Evolutionary conservation across 2,888 invertebrate genomes (phyloP).

Genomic region (Acrocyrtus sp.): DNA sequence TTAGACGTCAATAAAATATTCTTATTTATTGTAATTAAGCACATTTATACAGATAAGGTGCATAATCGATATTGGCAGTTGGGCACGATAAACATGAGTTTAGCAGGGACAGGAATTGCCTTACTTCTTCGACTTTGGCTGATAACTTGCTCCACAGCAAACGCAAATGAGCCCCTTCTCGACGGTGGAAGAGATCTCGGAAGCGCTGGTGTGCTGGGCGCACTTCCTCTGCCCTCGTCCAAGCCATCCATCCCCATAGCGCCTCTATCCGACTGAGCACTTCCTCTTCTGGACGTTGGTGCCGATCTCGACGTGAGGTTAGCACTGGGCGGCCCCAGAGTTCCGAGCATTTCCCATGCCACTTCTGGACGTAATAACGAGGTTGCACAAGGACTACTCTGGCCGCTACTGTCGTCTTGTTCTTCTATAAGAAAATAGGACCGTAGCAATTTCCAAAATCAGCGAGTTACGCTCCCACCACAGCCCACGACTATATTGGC

Average conservation of each 20-base stretch:
- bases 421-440: conserved; percentile 61
- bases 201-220: conserved; percentile 61
- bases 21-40: too few relatives aligned
- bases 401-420: conserved; percentile 63
- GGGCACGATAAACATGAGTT: too few relatives aligned
- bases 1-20: not conserved
- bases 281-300: conserved; percentile 62
- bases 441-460: conserved; percentile 54
- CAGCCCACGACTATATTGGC: not conserved
- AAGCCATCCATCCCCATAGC: conserved; percentile 60
- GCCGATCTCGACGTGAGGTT: conserved; percentile 62
- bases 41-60: too few relatives aligned
- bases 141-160: conserved; percentile 63
- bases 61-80: too few relatives aligned
- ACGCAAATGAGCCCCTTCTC: conserved; percentile 62
- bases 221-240: conserved; percentile 61
- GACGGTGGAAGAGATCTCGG: conserved; percentile 61
- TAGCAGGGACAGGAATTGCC: too few relatives aligned
- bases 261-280: conserved; percentile 63
- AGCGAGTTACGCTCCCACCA: conserved; percentile 4
- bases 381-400: conserved; percentile 63
- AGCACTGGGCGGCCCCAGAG: conserved; percentile 62
- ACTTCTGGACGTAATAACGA: conserved; percentile 63
- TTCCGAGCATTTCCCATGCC: conserved; percentile 63
- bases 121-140: conserved; percentile 62